Evolutionary conservation across 2,113 vertebrate genomes (phyloP).

Genomic region (Tachycineta bicolor): DNA sequence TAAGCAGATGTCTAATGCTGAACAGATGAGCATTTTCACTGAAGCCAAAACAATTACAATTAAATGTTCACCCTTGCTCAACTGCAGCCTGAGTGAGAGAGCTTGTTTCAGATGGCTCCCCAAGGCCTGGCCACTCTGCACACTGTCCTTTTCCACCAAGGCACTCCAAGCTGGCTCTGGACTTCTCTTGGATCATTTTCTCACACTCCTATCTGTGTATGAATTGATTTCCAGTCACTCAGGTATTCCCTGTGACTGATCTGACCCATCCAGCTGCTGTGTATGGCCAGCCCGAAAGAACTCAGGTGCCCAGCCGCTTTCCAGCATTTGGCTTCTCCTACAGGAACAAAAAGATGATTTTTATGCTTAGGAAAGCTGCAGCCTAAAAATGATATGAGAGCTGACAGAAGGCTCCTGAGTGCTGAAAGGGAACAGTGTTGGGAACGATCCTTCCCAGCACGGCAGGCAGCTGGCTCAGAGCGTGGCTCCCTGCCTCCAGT

Average conservation of each 20-base stretch:
- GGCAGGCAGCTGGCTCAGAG: not conserved
- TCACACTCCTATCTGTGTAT: rapidly evolving
- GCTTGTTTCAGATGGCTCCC: not conserved
- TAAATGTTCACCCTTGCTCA: not conserved
- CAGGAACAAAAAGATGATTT: not conserved
- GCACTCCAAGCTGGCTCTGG: not conserved
- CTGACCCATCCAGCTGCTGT: not conserved
- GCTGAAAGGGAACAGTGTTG: not conserved
- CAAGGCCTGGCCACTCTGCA: not conserved
- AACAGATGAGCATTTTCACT: slow-evolving; percentile 9
- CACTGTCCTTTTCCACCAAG: not conserved
- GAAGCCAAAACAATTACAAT: slow-evolving; percentile 2
- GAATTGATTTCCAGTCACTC: not conserved
- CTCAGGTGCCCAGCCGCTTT: not conserved
- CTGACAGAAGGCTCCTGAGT: not conserved
- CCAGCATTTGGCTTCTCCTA: not conserved
- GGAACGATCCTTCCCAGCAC: not conserved
- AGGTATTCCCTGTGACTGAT: not conserved
- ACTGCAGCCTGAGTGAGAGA: not conserved
- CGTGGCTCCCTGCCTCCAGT: not conserved
- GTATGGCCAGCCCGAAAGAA: not conserved
- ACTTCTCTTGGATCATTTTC: not conserved
- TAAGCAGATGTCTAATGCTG: not conserved
- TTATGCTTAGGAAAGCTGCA: not conserved
- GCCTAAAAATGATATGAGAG: not conserved